Percentiles rank a stretch among this genome's conserved stretches.
phyloP scores from a whole-genome alignment of 2,797 vertebrate genomes.

The Echeneis naucrates region DNA sequence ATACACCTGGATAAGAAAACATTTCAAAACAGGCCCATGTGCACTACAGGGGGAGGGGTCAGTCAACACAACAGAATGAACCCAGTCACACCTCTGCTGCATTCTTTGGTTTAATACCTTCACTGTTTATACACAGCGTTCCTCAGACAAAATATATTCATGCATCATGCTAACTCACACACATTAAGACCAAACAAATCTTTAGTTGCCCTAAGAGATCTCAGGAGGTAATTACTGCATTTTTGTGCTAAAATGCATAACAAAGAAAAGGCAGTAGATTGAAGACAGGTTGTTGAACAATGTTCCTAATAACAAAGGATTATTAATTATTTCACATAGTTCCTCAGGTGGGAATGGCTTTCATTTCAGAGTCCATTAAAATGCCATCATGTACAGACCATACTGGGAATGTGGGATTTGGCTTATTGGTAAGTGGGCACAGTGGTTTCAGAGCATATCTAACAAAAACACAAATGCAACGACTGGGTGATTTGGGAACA shows the following conservation, averaged over 20 bases:
- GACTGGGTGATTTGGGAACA: slow-evolving; percentile 22
- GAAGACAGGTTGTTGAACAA: slow-evolving; percentile 27
- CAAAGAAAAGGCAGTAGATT: slow-evolving; percentile 11
- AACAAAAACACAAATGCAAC: slow-evolving; percentile 27
- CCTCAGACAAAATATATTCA: background rate
- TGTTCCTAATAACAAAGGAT: slow-evolving; percentile 40
- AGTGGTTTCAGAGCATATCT: slow-evolving; percentile 34
- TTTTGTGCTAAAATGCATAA: slow-evolving; percentile 21
- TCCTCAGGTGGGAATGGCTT: slow-evolving; percentile 57
- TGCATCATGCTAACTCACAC: slow-evolving; percentile 2
- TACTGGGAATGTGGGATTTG: slow-evolving; percentile 44
- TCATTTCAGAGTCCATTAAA: slow-evolving; percentile 69
- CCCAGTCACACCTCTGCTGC: background rate
- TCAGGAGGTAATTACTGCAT: slow-evolving; percentile 20
- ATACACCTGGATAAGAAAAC: background rate
- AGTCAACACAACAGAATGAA: background rate
- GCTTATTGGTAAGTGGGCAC: slow-evolving; percentile 45
- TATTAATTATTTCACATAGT: slow-evolving; percentile 49
- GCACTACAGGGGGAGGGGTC: background rate
- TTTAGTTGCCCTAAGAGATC: slow-evolving; percentile 14
- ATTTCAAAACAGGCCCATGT: background rate
- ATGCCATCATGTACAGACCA: slow-evolving; percentile 46
- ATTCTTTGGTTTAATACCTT: background rate
- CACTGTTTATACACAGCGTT: background rate
- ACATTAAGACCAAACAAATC: slow-evolving; percentile 15